Evolutionary conservation across 2,888 invertebrate genomes (phyloP).

Genomic region (Asteroscopus sphinx): DNA sequence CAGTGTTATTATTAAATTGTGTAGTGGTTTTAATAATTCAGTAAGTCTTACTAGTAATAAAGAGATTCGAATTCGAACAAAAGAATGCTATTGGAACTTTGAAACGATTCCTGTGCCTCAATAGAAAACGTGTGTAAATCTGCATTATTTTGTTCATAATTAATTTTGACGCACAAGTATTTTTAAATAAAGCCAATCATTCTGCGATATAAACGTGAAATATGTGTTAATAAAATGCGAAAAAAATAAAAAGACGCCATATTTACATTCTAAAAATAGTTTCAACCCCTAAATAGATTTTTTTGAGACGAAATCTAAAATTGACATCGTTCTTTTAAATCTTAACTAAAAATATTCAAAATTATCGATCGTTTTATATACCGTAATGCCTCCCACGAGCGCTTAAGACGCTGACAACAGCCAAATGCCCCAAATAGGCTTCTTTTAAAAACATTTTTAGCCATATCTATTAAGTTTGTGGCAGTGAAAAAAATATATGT

Average conservation of each 20-base stretch:
- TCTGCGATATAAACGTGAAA: neutral
- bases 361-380: slow-evolving; percentile 3
- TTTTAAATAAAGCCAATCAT: neutral
- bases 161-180: slow-evolving; percentile 35
- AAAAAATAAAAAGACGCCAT: slow-evolving; percentile 46
- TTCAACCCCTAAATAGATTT: slow-evolving; percentile 6
- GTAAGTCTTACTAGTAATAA: slow-evolving; percentile 41
- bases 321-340: neutral
- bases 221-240: neutral
- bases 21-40: slow-evolving; percentile 61
- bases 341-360: neutral
- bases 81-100: slow-evolving; percentile 15
- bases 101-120: slow-evolving; percentile 52
- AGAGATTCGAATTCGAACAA: slow-evolving; percentile 9
- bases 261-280: slow-evolving; percentile 48
- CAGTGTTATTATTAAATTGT: slow-evolving; percentile 79
- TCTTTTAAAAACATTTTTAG: too few species aligned
- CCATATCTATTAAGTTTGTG: too few species aligned
- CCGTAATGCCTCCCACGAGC: neutral
- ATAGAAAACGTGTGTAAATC: slow-evolving; percentile 34
- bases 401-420: too few species aligned
- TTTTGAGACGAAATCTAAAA: slow-evolving; percentile 15
- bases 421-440: too few species aligned
- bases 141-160: slow-evolving; percentile 50
- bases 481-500: too few species aligned